Conservation (phyloP, 1,140 invertebrate species). For the Meloidogyne floridensis region DNA sequence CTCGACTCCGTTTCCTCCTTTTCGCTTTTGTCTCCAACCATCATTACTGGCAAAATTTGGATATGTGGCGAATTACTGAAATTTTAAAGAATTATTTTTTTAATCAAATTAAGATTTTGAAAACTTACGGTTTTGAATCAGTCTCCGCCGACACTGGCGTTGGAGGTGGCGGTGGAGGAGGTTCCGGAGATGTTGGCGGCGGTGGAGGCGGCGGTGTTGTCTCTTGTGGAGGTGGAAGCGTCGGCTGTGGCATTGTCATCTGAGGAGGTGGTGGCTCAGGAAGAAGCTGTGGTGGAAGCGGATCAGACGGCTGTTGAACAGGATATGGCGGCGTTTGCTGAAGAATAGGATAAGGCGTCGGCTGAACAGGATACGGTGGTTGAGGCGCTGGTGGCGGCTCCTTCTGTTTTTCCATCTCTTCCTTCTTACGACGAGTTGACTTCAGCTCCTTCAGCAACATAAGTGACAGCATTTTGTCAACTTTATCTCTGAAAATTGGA, state of each 20-base stretch:
- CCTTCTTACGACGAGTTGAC: background rate
- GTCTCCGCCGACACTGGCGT: background rate
- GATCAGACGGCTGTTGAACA: background rate
- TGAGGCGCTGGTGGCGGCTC: conserved; percentile 68
- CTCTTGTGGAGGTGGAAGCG: background rate
- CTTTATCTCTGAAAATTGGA: background rate
- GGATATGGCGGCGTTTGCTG: background rate
- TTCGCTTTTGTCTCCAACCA: background rate
- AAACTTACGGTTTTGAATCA: background rate
- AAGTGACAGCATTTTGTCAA: background rate
- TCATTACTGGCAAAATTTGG: background rate
- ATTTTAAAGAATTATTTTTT: background rate
- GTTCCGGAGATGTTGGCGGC: background rate
- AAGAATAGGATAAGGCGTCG: background rate
- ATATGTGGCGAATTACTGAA: background rate
- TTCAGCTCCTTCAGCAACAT: background rate
- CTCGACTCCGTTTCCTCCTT: background rate
- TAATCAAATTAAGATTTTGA: background rate
- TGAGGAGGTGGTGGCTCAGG: background rate
- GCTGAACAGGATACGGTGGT: conserved; percentile 72
- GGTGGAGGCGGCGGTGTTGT: background rate
- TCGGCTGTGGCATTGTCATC: background rate
- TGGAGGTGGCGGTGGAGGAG: background rate
- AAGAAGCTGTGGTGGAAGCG: background rate
- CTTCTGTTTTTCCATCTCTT: background rate